Conservation (phyloP, 92 coral and sea anemone genomes). For the Phenganax marumi region DNA sequence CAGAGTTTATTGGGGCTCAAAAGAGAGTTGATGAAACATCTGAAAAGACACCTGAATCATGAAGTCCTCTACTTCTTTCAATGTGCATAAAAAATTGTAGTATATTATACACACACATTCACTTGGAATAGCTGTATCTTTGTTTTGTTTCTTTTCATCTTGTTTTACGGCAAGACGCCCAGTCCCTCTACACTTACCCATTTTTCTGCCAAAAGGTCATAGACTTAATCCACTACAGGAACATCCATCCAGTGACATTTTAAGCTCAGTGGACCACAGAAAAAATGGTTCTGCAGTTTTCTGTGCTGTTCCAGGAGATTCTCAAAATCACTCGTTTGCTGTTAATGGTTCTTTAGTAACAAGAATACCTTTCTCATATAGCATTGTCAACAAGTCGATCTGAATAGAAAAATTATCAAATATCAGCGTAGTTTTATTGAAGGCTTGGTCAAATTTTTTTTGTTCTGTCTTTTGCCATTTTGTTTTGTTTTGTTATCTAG, state of each 20-base stretch:
- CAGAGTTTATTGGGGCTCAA: conserved; percentile 96
- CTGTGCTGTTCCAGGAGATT: neutral
- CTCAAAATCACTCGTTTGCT: conserved; percentile 3
- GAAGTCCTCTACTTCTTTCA: neutral
- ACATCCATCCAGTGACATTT: neutral
- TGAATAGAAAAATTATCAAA: conserved; percentile 27
- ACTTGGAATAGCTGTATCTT: neutral
- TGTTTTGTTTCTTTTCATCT: neutral
- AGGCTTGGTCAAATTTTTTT: neutral
- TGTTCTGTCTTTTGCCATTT: too few relatives aligned
- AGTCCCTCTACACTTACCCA: too few relatives aligned
- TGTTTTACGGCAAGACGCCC: neutral
- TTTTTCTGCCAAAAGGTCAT: neutral
- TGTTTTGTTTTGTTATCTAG: too few relatives aligned
- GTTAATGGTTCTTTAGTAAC: conserved; percentile 55
- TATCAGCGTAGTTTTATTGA: neutral
- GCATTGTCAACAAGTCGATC: conserved; percentile 80
- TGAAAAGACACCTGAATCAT: neutral
- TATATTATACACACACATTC: neutral
- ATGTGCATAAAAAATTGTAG: neutral
- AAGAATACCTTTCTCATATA: conserved; percentile 84
- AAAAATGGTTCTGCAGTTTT: too few relatives aligned
- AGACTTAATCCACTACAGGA: neutral
- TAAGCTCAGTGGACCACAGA: too few relatives aligned
- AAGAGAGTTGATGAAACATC: conserved; percentile 43